Evolutionary conservation across 1,140 invertebrate species (phyloP).

Genomic region (Papilio polytes): DNA sequence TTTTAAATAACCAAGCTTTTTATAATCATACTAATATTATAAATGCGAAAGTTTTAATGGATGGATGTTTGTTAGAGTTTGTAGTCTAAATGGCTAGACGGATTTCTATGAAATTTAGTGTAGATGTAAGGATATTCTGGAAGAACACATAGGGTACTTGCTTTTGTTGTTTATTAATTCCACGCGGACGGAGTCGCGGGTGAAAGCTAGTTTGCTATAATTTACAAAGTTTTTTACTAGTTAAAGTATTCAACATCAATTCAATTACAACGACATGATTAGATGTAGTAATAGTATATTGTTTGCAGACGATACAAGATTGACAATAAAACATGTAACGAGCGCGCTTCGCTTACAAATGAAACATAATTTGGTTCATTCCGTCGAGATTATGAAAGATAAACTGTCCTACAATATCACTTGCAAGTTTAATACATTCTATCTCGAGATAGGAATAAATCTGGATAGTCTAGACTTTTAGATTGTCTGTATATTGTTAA

Average conservation of each 20-base stretch:
- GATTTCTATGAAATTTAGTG: too few relatives aligned
- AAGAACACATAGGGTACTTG: too few relatives aligned
- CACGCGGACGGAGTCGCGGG: too few relatives aligned
- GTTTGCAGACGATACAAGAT: slow-evolving; percentile 3
- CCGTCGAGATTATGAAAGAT: slow-evolving; percentile 16
- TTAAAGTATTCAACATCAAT: too few relatives aligned
- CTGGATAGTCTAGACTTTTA: slow-evolving; percentile 15
- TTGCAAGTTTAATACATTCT: neutral
- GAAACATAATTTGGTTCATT: slow-evolving; percentile 21
- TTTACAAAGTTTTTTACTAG: too few relatives aligned
- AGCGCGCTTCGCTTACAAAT: slow-evolving; percentile 19
- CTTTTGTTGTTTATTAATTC: too few relatives aligned
- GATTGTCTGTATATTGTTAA: neutral
- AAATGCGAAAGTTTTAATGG: too few relatives aligned
- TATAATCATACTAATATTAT: too few relatives aligned
- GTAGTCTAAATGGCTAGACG: too few relatives aligned
- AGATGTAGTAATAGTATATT: neutral
- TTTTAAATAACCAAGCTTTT: neutral
- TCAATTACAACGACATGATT: neutral
- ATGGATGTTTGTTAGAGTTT: too few relatives aligned
- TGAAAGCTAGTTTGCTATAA: too few relatives aligned
- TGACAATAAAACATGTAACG: slow-evolving; percentile 17
- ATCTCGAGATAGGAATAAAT: neutral
- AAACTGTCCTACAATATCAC: neutral
- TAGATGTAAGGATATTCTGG: too few relatives aligned